Conservation (phyloP, 2,888 invertebrate genomes). For the Dolomedes plantarius region DNA sequence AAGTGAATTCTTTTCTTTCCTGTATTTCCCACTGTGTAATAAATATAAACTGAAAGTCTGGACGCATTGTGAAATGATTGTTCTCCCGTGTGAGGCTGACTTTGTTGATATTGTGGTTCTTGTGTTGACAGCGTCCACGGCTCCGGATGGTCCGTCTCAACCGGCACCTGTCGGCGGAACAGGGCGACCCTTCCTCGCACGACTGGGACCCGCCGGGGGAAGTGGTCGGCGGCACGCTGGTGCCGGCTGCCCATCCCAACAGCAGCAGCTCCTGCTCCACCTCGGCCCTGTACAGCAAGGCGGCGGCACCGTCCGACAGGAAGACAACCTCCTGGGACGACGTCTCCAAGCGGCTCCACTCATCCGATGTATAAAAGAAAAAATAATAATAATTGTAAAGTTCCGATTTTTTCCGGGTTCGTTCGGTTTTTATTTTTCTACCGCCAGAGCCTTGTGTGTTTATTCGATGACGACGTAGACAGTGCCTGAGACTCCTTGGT, state of each 20-base stretch:
- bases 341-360: constrained; percentile 61
- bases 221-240: constrained; percentile 55
- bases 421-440: constrained; percentile 72
- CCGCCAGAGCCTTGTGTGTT: constrained; percentile 72
- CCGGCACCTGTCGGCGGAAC: constrained; percentile 68
- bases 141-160: constrained; percentile 69
- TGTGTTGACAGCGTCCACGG: constrained; percentile 60
- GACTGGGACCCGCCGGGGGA: constrained; percentile 58
- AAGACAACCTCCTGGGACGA: constrained; percentile 69
- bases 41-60: no score
- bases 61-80: no score
- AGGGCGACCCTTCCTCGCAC: constrained; percentile 41
- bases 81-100: no score
- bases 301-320: constrained; percentile 22
- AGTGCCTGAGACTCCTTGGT: constrained; percentile 72
- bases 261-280: constrained; percentile 28
- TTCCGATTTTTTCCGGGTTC: constrained; percentile 41
- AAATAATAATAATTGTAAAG: constrained; percentile 63
- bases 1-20: no score
- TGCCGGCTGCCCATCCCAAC: constrained; percentile 4
- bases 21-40: no score
- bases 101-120: no score
- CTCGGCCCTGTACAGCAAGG: constrained; percentile 44
- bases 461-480: constrained; percentile 64
- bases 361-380: constrained; percentile 71